Conservation (phyloP, 2,797 vertebrate genomes). For the Hemitrygon akajei region DNA sequence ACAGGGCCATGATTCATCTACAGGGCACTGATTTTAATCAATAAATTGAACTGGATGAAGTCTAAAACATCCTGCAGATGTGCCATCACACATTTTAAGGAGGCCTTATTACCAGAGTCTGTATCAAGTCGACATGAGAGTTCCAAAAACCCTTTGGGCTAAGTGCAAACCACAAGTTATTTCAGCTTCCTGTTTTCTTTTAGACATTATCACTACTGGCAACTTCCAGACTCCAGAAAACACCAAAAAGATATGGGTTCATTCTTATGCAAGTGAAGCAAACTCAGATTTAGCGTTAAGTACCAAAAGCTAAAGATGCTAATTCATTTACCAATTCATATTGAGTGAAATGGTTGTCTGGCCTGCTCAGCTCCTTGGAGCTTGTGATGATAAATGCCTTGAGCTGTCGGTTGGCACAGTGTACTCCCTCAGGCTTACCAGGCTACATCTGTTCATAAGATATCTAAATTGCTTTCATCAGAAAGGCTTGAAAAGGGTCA, state of each 20-base stretch:
- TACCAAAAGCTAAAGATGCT: too few relatives aligned
- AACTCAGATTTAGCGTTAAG: neutral
- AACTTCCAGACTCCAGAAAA: neutral
- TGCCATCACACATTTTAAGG: too few relatives aligned
- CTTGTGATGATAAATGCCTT: neutral
- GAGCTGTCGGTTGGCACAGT: neutral
- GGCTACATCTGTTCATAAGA: neutral
- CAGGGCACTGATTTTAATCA: neutral
- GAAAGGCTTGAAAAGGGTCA: neutral
- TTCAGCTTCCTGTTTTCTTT: neutral
- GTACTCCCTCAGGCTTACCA: neutral
- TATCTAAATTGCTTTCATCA: conserved; percentile 4
- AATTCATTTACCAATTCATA: neutral
- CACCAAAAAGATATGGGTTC: neutral
- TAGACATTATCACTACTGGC: neutral
- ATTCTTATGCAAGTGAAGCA: neutral
- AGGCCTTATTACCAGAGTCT: neutral
- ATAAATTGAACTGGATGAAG: neutral
- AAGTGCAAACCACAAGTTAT: neutral
- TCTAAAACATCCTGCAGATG: neutral
- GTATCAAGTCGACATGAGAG: neutral
- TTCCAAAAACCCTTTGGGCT: neutral
- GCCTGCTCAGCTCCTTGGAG: neutral
- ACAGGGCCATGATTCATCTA: neutral
- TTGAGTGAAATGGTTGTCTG: neutral